phyloP scores from a whole-genome alignment of 2,113 vertebrate genomes.

The Phalacrocorax carbo region DNA sequence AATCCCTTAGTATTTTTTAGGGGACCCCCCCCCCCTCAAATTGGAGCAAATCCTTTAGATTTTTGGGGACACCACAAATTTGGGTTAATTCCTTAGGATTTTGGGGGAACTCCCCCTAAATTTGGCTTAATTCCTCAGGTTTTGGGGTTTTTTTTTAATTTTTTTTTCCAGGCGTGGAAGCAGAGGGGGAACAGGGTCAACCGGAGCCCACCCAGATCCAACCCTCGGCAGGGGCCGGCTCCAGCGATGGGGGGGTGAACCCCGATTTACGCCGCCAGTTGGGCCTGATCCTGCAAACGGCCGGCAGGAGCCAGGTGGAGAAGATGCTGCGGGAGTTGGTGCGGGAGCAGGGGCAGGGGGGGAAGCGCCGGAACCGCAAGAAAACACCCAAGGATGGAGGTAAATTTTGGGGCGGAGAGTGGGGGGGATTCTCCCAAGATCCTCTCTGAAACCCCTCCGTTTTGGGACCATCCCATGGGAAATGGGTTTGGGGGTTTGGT shows the following conservation, averaged over 20 bases:
- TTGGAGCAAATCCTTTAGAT: background rate
- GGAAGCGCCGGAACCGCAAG: background rate
- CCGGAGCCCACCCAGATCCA: background rate
- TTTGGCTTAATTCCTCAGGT: background rate
- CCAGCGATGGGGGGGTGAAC: background rate
- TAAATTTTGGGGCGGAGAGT: background rate
- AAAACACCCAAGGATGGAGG: background rate
- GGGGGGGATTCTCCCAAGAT: background rate
- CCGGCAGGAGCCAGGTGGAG: conserved; percentile 34
- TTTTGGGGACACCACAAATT: background rate
- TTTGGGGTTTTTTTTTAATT: background rate
- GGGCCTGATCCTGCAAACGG: conserved; percentile 26
- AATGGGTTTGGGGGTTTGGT: background rate
- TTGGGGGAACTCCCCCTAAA: no score
- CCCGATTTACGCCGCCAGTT: conserved; percentile 14
- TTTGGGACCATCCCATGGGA: no score
- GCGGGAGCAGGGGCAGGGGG: conserved; percentile 11
- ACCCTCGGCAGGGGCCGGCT: background rate
- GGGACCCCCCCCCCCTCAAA: no score
- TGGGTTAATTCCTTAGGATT: background rate
- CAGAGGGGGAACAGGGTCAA: background rate
- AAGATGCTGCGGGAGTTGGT: conserved; percentile 49
- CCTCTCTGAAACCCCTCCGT: fast-evolving
- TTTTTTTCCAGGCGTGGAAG: background rate
- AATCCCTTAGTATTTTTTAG: background rate